Evolutionary conservation across 2,113 vertebrate species (phyloP).

Genomic region (Sinocyclocheilus anshuiensis): DNA sequence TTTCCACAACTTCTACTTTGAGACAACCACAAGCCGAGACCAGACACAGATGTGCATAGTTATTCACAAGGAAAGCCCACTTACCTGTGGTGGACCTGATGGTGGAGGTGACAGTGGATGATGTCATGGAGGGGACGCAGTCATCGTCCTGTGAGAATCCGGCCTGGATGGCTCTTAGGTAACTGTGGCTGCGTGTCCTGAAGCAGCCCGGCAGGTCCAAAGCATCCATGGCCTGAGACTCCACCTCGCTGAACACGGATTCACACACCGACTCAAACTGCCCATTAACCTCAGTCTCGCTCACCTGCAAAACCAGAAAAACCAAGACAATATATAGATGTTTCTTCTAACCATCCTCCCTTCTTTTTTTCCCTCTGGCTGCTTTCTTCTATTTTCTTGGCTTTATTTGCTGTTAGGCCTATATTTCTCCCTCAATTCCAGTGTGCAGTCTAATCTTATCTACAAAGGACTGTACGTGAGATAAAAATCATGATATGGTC

Average conservation of each 20-base stretch:
- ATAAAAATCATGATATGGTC: constrained; percentile 1
- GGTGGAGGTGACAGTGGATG: constrained; percentile 87
- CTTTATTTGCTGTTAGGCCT: constrained; percentile 20
- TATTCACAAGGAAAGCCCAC: not conserved
- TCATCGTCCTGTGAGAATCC: constrained; percentile 99
- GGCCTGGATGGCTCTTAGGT: constrained; percentile 96
- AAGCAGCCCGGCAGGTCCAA: constrained; percentile 97
- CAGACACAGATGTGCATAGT: not conserved
- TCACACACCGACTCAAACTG: constrained; percentile 98
- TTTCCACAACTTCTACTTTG: not conserved
- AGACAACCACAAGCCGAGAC: constrained; percentile 14
- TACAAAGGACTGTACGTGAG: not conserved
- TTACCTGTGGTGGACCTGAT: constrained; percentile 93
- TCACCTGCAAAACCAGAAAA: constrained; percentile 79
- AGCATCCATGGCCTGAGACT: constrained; percentile 97
- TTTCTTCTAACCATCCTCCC: not conserved
- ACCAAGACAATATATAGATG: not conserved
- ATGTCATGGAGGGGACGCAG: constrained; percentile 85
- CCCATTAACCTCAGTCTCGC: constrained; percentile 96
- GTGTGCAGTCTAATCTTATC: constrained; percentile 17
- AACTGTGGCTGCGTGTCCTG: constrained; percentile 97
- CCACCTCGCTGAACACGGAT: constrained; percentile 97
- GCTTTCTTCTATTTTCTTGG: not conserved
- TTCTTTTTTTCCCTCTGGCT: not conserved
- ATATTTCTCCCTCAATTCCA: not conserved